These are phyloP conservation scores for Heliconius charithonia DNA, from an alignment of 2,888 invertebrate species.

Conservation along the genomic window DNA sequence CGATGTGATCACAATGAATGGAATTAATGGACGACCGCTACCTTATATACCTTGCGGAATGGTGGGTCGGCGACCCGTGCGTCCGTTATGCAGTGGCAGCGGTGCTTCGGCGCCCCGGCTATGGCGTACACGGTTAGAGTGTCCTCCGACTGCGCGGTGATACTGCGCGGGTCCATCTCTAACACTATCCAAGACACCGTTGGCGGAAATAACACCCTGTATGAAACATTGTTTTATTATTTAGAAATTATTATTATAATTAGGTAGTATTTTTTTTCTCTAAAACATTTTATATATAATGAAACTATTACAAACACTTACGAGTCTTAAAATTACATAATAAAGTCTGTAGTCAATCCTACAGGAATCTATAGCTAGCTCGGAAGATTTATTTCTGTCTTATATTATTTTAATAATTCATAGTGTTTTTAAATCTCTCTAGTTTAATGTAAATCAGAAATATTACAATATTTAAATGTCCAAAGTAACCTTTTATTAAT, in stretches of 20 bases:
- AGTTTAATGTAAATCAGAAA: not conserved
- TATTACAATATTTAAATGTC: not conserved
- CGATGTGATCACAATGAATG: constrained; percentile 48
- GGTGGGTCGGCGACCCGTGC: constrained; percentile 64
- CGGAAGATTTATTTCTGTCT: not conserved
- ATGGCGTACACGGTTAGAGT: constrained; percentile 86
- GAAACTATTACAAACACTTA: no score
- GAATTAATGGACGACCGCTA: constrained; percentile 56
- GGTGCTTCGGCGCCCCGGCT: constrained; percentile 68
- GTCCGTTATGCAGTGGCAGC: constrained; percentile 68
- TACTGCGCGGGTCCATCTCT: constrained; percentile 96
- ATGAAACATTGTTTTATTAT: constrained; percentile 12
- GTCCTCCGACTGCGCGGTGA: constrained; percentile 97
- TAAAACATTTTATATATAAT: not conserved
- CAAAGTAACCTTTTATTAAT: constrained; percentile 89
- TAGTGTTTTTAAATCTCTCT: not conserved
- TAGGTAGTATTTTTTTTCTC: not conserved
- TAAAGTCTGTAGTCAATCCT: not conserved
- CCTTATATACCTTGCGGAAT: constrained; percentile 79
- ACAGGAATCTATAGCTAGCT: not conserved
- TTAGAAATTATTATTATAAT: not conserved
- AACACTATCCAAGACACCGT: constrained; percentile 95
- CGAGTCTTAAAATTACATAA: not conserved
- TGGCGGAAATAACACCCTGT: constrained; percentile 93
- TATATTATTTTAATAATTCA: not conserved